Base-by-base conservation (phyloP, 2,113 vertebrate genomes). In the Egretta garzetta region DNA sequence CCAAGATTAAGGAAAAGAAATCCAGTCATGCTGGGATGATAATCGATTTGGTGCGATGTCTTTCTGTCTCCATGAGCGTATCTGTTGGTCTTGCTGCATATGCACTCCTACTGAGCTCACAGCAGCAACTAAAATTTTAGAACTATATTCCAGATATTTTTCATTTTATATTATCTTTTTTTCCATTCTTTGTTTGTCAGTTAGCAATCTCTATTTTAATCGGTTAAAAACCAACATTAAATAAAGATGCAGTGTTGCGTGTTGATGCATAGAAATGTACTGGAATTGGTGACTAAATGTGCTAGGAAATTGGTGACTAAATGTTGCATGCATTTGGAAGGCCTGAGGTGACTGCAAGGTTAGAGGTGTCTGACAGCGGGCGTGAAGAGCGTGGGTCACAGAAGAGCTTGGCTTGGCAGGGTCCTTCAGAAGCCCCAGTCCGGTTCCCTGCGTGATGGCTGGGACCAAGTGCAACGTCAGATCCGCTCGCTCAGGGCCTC, bases 41-140 rank as follows among this genome's bases (percentile, higher is more conserved):
- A 79, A 93, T 68, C 87, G 92, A 75, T 95, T 86, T 91, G 64
- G 39, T 74, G 43, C 45, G 58, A 58, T 8, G 80, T 81, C 80
- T 41, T 71, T 94, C 81, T 43, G 63, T 92, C 81, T 94, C 67
- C 1, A 1, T 66, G 60, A 94, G 4, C 0, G 0, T 70, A 94
- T 92, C 75, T 93, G 35, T 90, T 1, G 0, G 28, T 90, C 88
- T 70, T 53, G 67, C 71, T 88, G 75, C 75, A 39, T 83, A n/a
- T 0, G 2, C n/a, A 43, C 26, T 45, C 59, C 76, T 71, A 22
- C 86, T 71, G 93, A 86, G 83, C 81, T 72, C 52, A 60, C 1
- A 79, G 71, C 80, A 68, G 72, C 68, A 60, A 8, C 58, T 80
- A n/a, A 66, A 33, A 41, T 81, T n/a, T 73, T 52, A 73, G 27